phyloP scores from a whole-genome alignment of 2,113 vertebrate genomes.

The Megaceryle torquata region DNA sequence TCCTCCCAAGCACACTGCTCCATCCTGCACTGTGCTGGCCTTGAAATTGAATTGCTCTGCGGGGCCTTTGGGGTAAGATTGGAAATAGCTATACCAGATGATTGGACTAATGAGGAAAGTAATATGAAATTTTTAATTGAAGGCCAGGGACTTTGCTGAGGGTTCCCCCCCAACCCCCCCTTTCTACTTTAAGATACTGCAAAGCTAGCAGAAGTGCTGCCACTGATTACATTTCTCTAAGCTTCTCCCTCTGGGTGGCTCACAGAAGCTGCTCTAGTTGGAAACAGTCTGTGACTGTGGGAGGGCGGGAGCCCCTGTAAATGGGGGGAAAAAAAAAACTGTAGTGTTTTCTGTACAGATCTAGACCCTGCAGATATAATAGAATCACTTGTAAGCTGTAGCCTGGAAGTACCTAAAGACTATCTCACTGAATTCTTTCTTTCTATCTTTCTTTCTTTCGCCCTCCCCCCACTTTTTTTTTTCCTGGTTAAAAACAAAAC shows the following conservation, averaged over 20 bases:
- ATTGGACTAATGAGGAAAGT: constrained; percentile 38
- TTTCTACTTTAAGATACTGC: neutral
- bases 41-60: neutral
- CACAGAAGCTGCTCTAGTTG: neutral
- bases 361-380: neutral
- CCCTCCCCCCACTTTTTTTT: neutral
- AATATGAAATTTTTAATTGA: constrained; percentile 43
- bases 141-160: neutral
- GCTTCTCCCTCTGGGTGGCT: neutral
- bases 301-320: neutral
- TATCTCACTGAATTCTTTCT: neutral
- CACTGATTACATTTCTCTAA: neutral
- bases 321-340: fast-evolving
- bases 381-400: neutral
- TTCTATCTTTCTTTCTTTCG: neutral
- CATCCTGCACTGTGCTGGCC: fast-evolving
- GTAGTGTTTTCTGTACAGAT: neutral
- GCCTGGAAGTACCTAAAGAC: neutral
- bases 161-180: neutral
- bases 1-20: neutral
- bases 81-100: neutral
- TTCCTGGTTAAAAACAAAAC: neutral
- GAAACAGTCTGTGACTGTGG: neutral
- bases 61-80: neutral
- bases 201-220: neutral